Percentiles rank a stretch among this genome's conserved stretches.
phyloP scores from a whole-genome alignment of 1,140 invertebrate genomes.

The Monochamus saltuarius region DNA sequence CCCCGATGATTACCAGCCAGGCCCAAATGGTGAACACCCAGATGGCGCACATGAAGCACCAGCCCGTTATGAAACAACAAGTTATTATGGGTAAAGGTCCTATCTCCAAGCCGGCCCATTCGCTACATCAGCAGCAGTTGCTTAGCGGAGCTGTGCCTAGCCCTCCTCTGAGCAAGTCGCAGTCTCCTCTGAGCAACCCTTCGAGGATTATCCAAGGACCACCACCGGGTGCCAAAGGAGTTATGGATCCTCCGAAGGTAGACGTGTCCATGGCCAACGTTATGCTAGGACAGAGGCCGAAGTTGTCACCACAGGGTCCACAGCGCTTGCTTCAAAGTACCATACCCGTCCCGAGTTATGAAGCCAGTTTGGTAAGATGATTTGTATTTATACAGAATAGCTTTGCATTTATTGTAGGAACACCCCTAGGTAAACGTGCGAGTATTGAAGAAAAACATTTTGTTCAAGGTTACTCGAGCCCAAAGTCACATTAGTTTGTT shows the following conservation, averaged over 20 bases:
- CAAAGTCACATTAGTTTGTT: no score
- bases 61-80: constrained; percentile 23
- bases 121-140: constrained; percentile 52
- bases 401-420: no score
- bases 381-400: constrained; percentile 33
- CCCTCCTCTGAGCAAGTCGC: constrained; percentile 57
- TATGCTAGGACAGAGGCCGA: constrained; percentile 63
- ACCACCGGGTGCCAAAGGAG: constrained; percentile 41
- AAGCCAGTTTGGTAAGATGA: constrained; percentile 67
- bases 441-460: no score
- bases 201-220: constrained; percentile 24
- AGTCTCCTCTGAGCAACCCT: constrained; percentile 19
- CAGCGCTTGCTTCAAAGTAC: constrained; percentile 58
- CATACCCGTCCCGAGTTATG: constrained; percentile 62
- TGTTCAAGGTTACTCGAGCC: background rate
- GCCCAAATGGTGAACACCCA: constrained; percentile 36
- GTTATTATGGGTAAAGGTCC: constrained; percentile 25
- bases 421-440: no score
- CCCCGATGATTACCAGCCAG: constrained; percentile 28
- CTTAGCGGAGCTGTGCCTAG: constrained; percentile 59
- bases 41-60: constrained; percentile 34
- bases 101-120: constrained; percentile 30
- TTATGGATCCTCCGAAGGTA: constrained; percentile 58
- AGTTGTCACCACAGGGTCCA: constrained; percentile 58
- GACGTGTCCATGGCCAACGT: constrained; percentile 56